These are phyloP conservation scores for Crotalus tigris DNA, from an alignment of 2,113 vertebrate genomes.

Conservation along the genomic window DNA sequence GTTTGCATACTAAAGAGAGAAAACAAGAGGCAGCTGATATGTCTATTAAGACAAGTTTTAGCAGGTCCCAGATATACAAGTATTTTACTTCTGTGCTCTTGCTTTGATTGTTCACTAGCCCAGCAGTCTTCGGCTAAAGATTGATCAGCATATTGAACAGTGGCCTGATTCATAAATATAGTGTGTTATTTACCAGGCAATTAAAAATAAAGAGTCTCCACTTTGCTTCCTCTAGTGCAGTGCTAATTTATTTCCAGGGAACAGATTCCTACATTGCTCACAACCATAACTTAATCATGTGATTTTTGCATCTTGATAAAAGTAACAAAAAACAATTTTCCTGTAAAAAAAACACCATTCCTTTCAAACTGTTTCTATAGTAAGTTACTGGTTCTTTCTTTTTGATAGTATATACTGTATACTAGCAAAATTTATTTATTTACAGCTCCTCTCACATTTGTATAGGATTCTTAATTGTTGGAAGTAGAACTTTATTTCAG, in stretches of 20 bases:
- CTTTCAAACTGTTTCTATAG: not conserved
- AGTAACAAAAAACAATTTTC: not conserved
- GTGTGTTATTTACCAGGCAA: slow-evolving; percentile 36
- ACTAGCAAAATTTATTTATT: not conserved
- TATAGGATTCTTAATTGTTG: not conserved
- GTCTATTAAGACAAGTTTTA: slow-evolving; percentile 1
- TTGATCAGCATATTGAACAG: slow-evolving; percentile 34
- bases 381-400: not conserved
- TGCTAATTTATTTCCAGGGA: slow-evolving; percentile 33
- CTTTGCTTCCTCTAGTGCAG: slow-evolving; percentile 40
- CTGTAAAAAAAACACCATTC: not conserved
- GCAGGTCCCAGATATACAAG: slow-evolving; percentile 18
- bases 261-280: slow-evolving; percentile 17
- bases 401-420: not conserved
- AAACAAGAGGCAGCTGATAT: not conserved
- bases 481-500: not conserved
- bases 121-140: slow-evolving; percentile 19
- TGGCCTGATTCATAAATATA: slow-evolving; percentile 32
- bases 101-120: slow-evolving; percentile 35
- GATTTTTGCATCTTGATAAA: not conserved
- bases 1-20: not conserved
- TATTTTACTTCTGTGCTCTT: slow-evolving; percentile 17
- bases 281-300: too few species aligned
- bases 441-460: not conserved
- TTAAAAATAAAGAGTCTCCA: slow-evolving; percentile 33